Conservation (phyloP, 2,797 vertebrate species). For the Adelosebastes latens region DNA sequence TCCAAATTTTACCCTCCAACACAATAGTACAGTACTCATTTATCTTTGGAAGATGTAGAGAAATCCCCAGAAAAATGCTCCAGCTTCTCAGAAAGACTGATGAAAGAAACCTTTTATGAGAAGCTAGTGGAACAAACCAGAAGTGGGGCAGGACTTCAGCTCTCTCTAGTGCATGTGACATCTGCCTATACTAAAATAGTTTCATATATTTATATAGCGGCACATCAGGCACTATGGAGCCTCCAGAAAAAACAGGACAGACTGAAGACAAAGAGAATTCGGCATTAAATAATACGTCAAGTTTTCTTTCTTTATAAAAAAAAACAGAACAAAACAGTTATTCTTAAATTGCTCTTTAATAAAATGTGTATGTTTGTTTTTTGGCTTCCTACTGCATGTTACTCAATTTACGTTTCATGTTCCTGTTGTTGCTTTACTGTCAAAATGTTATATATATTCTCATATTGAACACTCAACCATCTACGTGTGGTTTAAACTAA, state of each 20-base stretch:
- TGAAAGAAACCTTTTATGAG: neutral
- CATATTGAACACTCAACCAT: neutral
- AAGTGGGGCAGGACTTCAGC: slow-evolving; percentile 9
- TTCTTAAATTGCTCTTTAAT: neutral
- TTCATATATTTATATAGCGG: neutral
- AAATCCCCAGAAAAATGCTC: neutral
- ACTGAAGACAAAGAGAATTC: neutral
- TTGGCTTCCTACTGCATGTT: neutral
- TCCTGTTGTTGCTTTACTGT: neutral
- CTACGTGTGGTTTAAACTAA: too few species aligned
- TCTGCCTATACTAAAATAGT: neutral
- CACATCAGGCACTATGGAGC: neutral
- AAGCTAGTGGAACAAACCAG: neutral
- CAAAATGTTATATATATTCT: neutral
- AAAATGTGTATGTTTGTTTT: accelerated
- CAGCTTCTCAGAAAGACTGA: neutral
- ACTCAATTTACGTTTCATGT: accelerated
- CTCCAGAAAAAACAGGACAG: neutral
- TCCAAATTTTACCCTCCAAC: neutral
- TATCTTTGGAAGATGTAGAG: neutral
- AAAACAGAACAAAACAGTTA: neutral
- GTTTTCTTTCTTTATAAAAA: neutral
- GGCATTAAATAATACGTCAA: neutral
- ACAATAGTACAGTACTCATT: neutral
- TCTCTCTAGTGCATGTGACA: neutral